Evolutionary conservation across 2,888 invertebrate genomes (phyloP).

Genomic region (Ptilodon capucinus): DNA sequence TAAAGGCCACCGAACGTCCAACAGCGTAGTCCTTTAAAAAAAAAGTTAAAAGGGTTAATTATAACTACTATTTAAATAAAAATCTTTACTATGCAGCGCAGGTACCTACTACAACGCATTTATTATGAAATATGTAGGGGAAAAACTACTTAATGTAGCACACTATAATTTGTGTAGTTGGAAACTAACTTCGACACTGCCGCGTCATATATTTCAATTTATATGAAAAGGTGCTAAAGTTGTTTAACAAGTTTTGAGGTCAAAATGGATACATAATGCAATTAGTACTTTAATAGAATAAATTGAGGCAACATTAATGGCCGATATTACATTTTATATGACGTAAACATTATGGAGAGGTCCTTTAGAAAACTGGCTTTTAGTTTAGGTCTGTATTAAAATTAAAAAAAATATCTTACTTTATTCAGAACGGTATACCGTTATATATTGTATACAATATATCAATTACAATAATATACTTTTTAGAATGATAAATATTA

Average conservation of each 20-base stretch:
- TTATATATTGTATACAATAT: no score
- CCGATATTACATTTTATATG: conserved; percentile 30
- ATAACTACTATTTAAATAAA: no score
- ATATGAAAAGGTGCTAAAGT: conserved; percentile 17
- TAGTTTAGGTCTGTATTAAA: neutral
- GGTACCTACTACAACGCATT: no score
- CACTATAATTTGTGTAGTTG: conserved; percentile 9
- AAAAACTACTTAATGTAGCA: conserved; percentile 5
- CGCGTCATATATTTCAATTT: conserved; percentile 18
- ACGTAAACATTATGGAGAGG: conserved; percentile 16
- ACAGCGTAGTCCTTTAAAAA: no score
- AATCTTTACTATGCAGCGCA: no score
- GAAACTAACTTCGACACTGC: conserved; percentile 15
- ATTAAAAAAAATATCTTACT: no score
- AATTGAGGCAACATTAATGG: conserved; percentile 28
- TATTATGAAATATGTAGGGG: neutral
- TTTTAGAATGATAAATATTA: no score
- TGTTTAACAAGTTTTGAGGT: conserved; percentile 22
- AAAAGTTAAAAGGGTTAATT: no score
- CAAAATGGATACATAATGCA: conserved; percentile 29
- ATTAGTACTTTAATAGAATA: conserved; percentile 33
- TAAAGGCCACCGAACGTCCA: no score
- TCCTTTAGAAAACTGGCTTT: conserved; percentile 1
- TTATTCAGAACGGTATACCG: no score
- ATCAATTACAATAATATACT: no score